A percentile compares a stretch with the other conserved stretches of the same genome.
Conservation (phyloP, 1,140 invertebrate genomes). For the Meteorus sp. region DNA sequence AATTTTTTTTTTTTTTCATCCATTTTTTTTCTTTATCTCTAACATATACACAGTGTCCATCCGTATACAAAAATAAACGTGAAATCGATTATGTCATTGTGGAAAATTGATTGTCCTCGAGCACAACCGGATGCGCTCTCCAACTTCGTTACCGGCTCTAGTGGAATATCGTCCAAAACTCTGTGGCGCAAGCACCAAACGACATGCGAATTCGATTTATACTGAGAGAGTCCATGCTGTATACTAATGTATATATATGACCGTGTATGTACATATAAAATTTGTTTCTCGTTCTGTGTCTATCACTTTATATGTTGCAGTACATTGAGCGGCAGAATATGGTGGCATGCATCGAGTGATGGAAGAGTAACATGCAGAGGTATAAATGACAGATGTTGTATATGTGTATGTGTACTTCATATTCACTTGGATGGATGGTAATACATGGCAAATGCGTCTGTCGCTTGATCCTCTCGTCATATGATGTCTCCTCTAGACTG, state of each 20-base stretch:
- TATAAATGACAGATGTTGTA: no score
- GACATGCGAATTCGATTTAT: conserved; percentile 23
- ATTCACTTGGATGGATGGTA: neutral
- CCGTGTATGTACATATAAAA: neutral
- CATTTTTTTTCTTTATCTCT: no score
- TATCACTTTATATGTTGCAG: conserved; percentile 9
- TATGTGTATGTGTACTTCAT: neutral
- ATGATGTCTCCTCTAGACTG: conserved; percentile 7
- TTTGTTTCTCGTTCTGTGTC: neutral
- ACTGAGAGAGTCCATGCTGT: conserved; percentile 11
- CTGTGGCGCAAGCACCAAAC: neutral
- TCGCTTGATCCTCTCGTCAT: neutral
- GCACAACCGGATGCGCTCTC: conserved; percentile 10
- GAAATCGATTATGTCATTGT: conserved; percentile 11
- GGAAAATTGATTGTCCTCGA: conserved; percentile 18
- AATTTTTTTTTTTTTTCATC: no score
- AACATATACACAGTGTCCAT: no score
- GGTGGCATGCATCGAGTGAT: neutral
- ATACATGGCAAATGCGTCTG: neutral
- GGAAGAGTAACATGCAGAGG: conserved; percentile 15
- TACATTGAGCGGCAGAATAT: no score
- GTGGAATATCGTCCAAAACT: conserved; percentile 14
- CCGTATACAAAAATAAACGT: neutral
- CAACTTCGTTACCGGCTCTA: conserved; percentile 14
- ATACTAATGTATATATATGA: no score